phyloP scores from a whole-genome alignment of 1,140 invertebrate species.

The Scaptodrosophila lebanonensis region DNA sequence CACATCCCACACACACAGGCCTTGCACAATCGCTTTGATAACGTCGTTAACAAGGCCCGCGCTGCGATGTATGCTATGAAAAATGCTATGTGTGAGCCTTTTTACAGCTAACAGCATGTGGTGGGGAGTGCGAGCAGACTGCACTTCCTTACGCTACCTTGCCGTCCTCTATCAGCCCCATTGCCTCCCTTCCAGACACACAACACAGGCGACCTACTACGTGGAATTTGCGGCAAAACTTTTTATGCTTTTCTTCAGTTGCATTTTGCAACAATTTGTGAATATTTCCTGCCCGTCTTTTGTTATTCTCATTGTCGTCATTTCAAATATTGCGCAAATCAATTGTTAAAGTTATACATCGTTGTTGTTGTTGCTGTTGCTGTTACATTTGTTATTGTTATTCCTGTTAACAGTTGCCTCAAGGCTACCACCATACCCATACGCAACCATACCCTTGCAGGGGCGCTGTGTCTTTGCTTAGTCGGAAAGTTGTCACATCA shows the following conservation, averaged over 20 bases:
- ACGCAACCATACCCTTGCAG: too few relatives aligned
- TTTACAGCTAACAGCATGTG: background rate
- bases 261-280: conserved; percentile 9
- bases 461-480: too few relatives aligned
- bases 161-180: too few relatives aligned
- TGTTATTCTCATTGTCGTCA: conserved; percentile 5
- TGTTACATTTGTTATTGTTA: background rate
- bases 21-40: too few relatives aligned
- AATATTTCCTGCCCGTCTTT: conserved; percentile 21
- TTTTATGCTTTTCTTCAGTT: conserved; percentile 8
- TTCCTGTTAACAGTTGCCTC: background rate
- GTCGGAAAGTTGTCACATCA: too few relatives aligned
- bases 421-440: too few relatives aligned
- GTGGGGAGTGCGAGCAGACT: too few relatives aligned
- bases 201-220: too few relatives aligned
- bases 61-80: conserved; percentile 1
- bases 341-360: conserved; percentile 24
- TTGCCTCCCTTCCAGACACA: too few relatives aligned
- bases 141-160: too few relatives aligned
- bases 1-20: background rate
- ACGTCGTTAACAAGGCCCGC: background rate
- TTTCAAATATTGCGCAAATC: conserved; percentile 28
- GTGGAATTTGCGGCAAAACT: too few relatives aligned
- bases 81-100: conserved; percentile 8
- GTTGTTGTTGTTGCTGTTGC: background rate